These are phyloP conservation scores for Muscidifurax raptorellus DNA, from an alignment of 1,140 invertebrate genomes.

Conservation along the genomic window DNA sequence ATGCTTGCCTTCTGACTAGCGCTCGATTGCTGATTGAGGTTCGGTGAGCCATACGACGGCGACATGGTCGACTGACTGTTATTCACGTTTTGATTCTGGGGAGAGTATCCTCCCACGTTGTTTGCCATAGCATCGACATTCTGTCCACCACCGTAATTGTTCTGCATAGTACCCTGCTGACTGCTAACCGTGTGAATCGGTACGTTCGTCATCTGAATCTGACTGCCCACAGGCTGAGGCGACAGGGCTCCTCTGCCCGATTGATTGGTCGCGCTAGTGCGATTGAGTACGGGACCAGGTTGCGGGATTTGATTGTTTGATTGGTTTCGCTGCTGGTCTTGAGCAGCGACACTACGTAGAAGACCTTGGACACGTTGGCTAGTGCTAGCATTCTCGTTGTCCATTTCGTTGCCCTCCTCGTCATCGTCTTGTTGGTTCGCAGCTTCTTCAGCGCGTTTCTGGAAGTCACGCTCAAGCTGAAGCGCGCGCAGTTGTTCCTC, in stretches of 20 bases:
- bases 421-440: conserved; percentile 87
- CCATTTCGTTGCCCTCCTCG: conserved; percentile 75
- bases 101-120: conserved; percentile 16
- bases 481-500: conserved; percentile 91
- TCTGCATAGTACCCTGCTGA: conserved; percentile 60
- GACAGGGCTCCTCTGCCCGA: conserved; percentile 62
- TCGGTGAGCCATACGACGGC: conserved; percentile 58
- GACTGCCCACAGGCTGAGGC: conserved; percentile 64
- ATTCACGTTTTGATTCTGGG: conserved; percentile 58
- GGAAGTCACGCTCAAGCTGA: conserved; percentile 91
- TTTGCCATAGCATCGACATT: conserved; percentile 53
- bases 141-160: conserved; percentile 58
- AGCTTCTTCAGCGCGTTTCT: conserved; percentile 87
- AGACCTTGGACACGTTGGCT: conserved; percentile 74
- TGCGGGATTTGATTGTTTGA: background rate
- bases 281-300: conserved; percentile 54
- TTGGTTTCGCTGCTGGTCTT: conserved; percentile 64
- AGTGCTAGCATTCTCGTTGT: conserved; percentile 67
- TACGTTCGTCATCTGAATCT: conserved; percentile 64
- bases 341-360: conserved; percentile 67
- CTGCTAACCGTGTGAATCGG: conserved; percentile 61
- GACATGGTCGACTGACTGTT: conserved; percentile 55
- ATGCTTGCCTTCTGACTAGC: conserved; percentile 62
- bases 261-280: conserved; percentile 66
- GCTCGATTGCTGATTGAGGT: conserved; percentile 56